Conservation (phyloP, 2,113 vertebrate species). For the Muntiacus reevesi region DNA sequence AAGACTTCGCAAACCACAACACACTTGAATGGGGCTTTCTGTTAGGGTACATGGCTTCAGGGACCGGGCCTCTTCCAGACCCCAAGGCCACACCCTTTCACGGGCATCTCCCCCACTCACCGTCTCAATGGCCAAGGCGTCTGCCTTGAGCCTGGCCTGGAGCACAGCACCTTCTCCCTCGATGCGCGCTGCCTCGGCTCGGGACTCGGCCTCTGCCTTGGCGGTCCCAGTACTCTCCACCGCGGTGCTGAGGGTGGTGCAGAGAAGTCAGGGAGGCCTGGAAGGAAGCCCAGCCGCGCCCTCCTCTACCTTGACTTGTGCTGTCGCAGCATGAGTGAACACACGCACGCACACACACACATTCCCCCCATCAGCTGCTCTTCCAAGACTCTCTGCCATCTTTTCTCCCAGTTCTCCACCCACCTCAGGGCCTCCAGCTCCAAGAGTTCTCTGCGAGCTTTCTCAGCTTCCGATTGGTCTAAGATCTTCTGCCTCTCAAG, state of each 20-base stretch:
- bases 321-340: rapidly evolving
- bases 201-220: constrained; percentile 89
- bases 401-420: background rate
- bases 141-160: constrained; percentile 89
- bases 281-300: background rate
- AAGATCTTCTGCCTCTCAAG: constrained; percentile 91
- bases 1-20: background rate
- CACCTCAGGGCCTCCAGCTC: constrained; percentile 92
- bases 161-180: constrained; percentile 89
- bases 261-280: background rate
- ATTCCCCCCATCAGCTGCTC: background rate
- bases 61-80: background rate
- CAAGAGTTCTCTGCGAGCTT: constrained; percentile 87
- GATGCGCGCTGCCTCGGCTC: constrained; percentile 87
- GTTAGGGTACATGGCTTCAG: background rate
- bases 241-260: constrained; percentile 74
- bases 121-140: constrained; percentile 88
- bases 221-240: constrained; percentile 92
- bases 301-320: background rate
- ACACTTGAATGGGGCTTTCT: background rate
- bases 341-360: rapidly evolving
- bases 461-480: constrained; percentile 89
- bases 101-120: constrained; percentile 23
- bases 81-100: background rate
- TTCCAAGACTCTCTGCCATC: background rate